Evolutionary conservation across 1,140 invertebrate genomes (phyloP).

Genomic region (Tetragnatha versicolor): DNA sequence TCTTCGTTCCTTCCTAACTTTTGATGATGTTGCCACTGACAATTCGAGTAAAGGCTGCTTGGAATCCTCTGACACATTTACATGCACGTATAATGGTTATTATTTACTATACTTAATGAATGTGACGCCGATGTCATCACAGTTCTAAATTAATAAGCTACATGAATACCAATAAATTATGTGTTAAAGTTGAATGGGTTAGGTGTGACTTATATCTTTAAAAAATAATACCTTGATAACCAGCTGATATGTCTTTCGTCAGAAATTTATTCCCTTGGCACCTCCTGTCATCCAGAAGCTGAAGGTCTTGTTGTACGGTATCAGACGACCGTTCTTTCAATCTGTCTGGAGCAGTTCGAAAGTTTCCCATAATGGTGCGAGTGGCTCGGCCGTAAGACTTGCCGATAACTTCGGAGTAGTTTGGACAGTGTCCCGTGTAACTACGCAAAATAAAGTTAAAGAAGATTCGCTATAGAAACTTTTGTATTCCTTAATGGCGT

Average conservation of each 20-base stretch:
- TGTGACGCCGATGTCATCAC: no score
- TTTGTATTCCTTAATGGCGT: no score
- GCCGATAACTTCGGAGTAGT: not conserved
- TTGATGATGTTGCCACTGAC: no score
- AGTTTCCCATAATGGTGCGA: not conserved
- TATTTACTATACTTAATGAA: no score
- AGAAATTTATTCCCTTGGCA: not conserved
- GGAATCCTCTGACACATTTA: no score
- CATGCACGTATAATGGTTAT: no score
- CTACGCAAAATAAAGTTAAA: not conserved
- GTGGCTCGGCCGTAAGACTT: not conserved
- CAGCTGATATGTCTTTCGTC: not conserved
- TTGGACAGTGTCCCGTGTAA: conserved; percentile 16
- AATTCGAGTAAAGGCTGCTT: no score
- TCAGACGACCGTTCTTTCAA: not conserved
- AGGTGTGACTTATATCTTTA: no score
- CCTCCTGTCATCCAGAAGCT: not conserved
- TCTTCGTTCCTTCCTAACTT: no score
- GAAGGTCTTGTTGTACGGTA: not conserved
- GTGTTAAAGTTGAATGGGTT: no score
- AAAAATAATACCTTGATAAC: conserved; percentile 29
- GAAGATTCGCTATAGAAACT: not conserved
- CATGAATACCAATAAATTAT: no score
- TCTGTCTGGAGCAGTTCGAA: not conserved
- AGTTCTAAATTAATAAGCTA: no score